phyloP scores from a whole-genome alignment of 2,888 invertebrate genomes.

The Callinectes sapidus region DNA sequence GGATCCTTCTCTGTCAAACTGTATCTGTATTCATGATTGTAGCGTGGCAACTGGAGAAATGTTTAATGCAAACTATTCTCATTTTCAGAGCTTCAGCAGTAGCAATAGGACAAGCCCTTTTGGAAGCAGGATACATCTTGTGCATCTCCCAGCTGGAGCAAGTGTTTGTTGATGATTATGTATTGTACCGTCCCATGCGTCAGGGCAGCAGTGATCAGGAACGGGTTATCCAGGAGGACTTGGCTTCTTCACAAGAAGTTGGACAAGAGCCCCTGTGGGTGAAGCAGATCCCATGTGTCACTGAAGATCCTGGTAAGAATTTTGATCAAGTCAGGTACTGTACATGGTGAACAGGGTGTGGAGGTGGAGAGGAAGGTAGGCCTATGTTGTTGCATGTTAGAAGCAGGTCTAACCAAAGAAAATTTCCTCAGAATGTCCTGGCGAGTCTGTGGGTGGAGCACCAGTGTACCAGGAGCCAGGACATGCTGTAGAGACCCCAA shows the following conservation, averaged over 20 bases:
- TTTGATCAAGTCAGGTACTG: not conserved
- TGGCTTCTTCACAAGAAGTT: slow-evolving; percentile 74
- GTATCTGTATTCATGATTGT: not conserved
- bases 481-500: slow-evolving; percentile 56
- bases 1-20: too few species aligned
- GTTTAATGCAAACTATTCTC: not conserved
- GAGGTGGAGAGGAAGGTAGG: too few species aligned
- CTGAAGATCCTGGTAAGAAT: slow-evolving; percentile 51
- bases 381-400: too few species aligned
- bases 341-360: too few species aligned
- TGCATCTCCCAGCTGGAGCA: slow-evolving; percentile 79
- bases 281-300: slow-evolving; percentile 78
- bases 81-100: slow-evolving; percentile 83
- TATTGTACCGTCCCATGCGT: slow-evolving; percentile 79
- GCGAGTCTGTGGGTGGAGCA: not conserved
- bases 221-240: slow-evolving; percentile 75
- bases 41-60: not conserved
- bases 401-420: not conserved
- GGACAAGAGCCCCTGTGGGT: slow-evolving; percentile 83
- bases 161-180: slow-evolving; percentile 81
- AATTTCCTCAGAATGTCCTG: not conserved
- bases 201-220: slow-evolving; percentile 73
- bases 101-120: slow-evolving; percentile 85
- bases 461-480: slow-evolving; percentile 44
- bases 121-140: slow-evolving; percentile 86